Conservation (phyloP, 1,140 invertebrate species). For the Drepana arcuata region DNA sequence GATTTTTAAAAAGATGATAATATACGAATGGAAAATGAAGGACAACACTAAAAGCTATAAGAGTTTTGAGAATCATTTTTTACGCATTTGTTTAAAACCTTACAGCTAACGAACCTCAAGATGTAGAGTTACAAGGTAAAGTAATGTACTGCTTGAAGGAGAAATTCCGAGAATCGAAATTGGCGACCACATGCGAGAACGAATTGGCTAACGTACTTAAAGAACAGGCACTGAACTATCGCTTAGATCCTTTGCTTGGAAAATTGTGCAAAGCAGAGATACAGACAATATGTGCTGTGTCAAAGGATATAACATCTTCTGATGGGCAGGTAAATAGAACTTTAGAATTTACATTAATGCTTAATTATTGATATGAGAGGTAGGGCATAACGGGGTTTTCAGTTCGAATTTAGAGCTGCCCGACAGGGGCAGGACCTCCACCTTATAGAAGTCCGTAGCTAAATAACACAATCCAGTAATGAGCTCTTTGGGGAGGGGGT, state of each 20-base stretch:
- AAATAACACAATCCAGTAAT: too few relatives aligned
- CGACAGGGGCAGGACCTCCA: too few relatives aligned
- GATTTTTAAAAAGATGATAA: too few relatives aligned
- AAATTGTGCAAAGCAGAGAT: slow-evolving; percentile 83
- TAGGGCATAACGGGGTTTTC: too few relatives aligned
- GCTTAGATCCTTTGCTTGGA: slow-evolving; percentile 86
- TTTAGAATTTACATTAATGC: too few relatives aligned
- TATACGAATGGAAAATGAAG: too few relatives aligned
- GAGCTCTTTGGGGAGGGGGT: too few relatives aligned
- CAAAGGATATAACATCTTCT: slow-evolving; percentile 67
- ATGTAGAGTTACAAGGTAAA: slow-evolving; percentile 76
- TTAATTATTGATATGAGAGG: too few relatives aligned
- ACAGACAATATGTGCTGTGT: slow-evolving; percentile 74
- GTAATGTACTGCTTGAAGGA: slow-evolving; percentile 82
- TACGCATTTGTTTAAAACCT: slow-evolving; percentile 12
- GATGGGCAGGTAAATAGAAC: slow-evolving; percentile 73
- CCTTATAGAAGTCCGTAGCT: too few relatives aligned
- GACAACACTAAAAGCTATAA: too few relatives aligned
- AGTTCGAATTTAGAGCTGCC: too few relatives aligned
- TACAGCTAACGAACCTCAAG: slow-evolving; percentile 63
- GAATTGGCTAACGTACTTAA: slow-evolving; percentile 87
- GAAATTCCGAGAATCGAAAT: slow-evolving; percentile 81
- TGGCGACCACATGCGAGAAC: slow-evolving; percentile 83
- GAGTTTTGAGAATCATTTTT: too few relatives aligned
- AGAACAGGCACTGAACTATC: slow-evolving; percentile 90